Evolutionary conservation across 2,888 invertebrate genomes (phyloP).

Genomic region (Temnothorax unifasciatus): DNA sequence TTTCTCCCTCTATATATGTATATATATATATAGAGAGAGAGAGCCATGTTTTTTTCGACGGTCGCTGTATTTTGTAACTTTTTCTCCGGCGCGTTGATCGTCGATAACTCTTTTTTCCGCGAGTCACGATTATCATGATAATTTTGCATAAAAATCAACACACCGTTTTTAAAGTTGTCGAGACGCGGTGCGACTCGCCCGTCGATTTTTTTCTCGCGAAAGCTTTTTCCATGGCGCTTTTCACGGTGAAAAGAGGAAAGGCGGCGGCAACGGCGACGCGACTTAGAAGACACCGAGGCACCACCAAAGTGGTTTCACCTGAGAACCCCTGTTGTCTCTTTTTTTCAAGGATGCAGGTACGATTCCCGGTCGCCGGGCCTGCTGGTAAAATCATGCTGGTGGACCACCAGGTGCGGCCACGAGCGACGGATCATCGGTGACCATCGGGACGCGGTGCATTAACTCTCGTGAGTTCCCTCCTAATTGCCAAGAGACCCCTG

Average conservation of each 20-base stretch:
- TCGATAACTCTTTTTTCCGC: conserved; percentile 45
- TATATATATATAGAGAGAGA: conserved; percentile 45
- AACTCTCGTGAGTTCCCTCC: conserved; percentile 71
- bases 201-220: conserved; percentile 20
- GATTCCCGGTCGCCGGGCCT: conserved; percentile 68
- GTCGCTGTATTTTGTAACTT: neutral
- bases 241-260: conserved; percentile 62
- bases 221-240: conserved; percentile 51
- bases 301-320: conserved; percentile 61
- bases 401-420: conserved; percentile 69
- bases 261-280: conserved; percentile 52
- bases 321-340: conserved; percentile 73
- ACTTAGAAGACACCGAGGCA: conserved; percentile 60
- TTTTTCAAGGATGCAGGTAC: conserved; percentile 79
- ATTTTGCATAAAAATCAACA: conserved; percentile 28
- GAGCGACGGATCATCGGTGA: conserved; percentile 73
- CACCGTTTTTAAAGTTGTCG: neutral
- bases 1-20: conserved; percentile 49
- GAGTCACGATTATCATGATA: conserved; percentile 42
- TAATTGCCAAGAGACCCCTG: conserved; percentile 61
- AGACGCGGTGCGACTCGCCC: conserved; percentile 10
- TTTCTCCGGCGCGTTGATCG: conserved; percentile 6
- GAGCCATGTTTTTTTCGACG: conserved; percentile 39
- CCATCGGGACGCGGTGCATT: conserved; percentile 67
- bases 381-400: conserved; percentile 70